Evolutionary conservation across 2,797 vertebrate species (phyloP), one percentile per base, ranked within the genome.

Genomic region (Carcharodon carcharias): DNA sequence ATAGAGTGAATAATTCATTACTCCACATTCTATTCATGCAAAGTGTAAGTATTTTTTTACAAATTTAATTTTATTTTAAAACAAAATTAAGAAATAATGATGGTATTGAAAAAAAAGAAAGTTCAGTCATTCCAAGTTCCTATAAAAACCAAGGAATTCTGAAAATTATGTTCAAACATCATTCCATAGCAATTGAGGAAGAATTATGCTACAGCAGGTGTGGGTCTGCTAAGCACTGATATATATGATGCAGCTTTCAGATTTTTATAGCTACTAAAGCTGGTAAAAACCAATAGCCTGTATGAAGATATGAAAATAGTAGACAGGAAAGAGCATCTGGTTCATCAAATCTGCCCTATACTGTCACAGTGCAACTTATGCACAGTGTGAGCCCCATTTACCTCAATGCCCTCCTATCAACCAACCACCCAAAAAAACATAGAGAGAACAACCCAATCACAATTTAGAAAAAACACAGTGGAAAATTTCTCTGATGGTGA

Each of bases 101-200:
- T 56, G n/a, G 5, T 56, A 58, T 35, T 54, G 54, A 31, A 21
- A 23, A 89, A 89, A 54, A 56, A 89, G 87, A 89, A 26, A 9
- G 28, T 28, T 56, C 2, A 31, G 9, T 58, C 8, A 89, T 28
- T 56, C 50, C 23, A 26, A 31, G 28, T 28, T 91, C 26, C 45
- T 54, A 18, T 45, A 88, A 88, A 21, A 85, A 50, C 50, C 45
- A 88, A 7, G 16, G 91, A 28, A 40, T 65, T 67, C 8, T 65
- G 63, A 93, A 96, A 95, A 96, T 96, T 97, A 80, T 94, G n/a
- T 73, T 82, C 96, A 96, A 95, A 96, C 94, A 96, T 69, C 96
- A 91, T 67, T 96, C 96, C 77, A 50, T 94, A 89, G 96, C 93
- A 96, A 56, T 69, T 85, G 45, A 88, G 96, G 96, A 96, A 96